Percentiles rank a stretch among this genome's conserved stretches.
phyloP scores from a whole-genome alignment of 2,797 vertebrate species.

The Aldrovandia affinis region DNA sequence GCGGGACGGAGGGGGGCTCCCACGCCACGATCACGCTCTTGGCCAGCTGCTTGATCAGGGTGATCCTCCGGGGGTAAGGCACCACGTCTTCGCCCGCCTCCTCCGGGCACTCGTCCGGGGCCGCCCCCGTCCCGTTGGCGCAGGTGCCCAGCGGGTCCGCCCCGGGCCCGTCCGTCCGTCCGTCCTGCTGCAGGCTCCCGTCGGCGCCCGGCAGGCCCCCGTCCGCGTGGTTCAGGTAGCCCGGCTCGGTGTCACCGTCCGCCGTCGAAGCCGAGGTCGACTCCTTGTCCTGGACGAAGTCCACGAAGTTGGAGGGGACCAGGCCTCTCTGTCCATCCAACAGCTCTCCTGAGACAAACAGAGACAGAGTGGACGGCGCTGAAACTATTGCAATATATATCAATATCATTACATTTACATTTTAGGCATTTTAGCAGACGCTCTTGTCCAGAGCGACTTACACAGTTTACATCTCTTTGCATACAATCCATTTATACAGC shows the following conservation, averaged over 20 bases:
- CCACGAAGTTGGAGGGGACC: conserved; percentile 97
- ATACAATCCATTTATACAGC: too few species aligned
- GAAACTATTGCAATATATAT: too few species aligned
- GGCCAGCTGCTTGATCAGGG: conserved; percentile 95
- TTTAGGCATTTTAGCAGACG: too few species aligned
- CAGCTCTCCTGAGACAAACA: conserved; percentile 82
- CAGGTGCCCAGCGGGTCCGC: conserved; percentile 68
- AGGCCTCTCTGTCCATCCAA: conserved; percentile 94
- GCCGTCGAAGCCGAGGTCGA: conserved; percentile 66
- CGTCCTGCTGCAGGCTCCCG: conserved; percentile 64
- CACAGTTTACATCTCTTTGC: too few species aligned
- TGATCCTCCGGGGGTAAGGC: conserved; percentile 96
- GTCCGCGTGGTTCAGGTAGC: conserved; percentile 71
- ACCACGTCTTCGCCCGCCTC: conserved; percentile 91
- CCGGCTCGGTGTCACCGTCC: conserved; percentile 80
- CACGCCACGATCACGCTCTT: conserved; percentile 97
- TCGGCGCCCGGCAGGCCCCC: conserved; percentile 67
- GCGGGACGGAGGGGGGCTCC: conserved; percentile 88
- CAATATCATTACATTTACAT: too few species aligned
- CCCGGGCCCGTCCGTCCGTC: conserved; percentile 52
- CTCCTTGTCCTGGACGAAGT: conserved; percentile 94
- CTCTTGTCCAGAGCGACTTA: too few species aligned
- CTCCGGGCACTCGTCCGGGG: conserved; percentile 68
- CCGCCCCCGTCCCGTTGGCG: conserved; percentile 80
- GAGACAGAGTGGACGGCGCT: neutral